Percentiles rank a stretch among this genome's conserved stretches.
Evolutionary conservation across 2,888 invertebrate genomes (phyloP).

Genomic region (Caenorhabditis zanzibari): DNA sequence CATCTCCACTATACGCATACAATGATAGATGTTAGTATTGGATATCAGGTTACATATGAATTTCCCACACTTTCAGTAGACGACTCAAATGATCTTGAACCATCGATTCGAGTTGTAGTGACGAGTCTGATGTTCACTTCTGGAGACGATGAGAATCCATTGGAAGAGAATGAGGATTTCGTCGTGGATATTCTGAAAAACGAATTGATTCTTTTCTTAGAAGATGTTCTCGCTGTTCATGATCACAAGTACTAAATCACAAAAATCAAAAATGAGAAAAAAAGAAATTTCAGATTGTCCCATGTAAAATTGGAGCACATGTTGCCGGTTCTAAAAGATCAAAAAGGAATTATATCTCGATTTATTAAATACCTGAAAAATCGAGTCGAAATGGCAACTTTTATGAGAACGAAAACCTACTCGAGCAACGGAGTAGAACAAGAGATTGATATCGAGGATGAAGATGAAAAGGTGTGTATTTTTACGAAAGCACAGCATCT

Average conservation of each 20-base stretch:
- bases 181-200: conserved; percentile 47
- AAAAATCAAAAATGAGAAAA: too few relatives aligned
- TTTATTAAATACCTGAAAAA: conserved; percentile 48
- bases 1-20: background rate
- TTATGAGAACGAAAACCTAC: conserved; percentile 32
- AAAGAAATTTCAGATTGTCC: conserved; percentile 14
- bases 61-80: conserved; percentile 41
- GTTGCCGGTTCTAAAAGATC: conserved; percentile 15
- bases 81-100: conserved; percentile 34
- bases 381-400: conserved; percentile 39
- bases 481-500: too few relatives aligned
- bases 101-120: conserved; percentile 37
- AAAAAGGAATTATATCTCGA: conserved; percentile 19
- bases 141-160: conserved; percentile 45
- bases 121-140: conserved; percentile 35
- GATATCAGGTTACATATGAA: too few relatives aligned
- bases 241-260: conserved; percentile 18
- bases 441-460: conserved; percentile 26
- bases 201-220: conserved; percentile 33
- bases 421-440: conserved; percentile 20
- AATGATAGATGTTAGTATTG: background rate
- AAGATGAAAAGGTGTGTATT: conserved; percentile 22
- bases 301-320: conserved; percentile 21
- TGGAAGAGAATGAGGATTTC: conserved; percentile 42
- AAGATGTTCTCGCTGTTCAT: conserved; percentile 36